A percentile compares a stretch with the other conserved stretches of the same genome.
Evolutionary conservation across 2,797 vertebrate species (phyloP).

Genomic region (Microchirus variegatus): DNA sequence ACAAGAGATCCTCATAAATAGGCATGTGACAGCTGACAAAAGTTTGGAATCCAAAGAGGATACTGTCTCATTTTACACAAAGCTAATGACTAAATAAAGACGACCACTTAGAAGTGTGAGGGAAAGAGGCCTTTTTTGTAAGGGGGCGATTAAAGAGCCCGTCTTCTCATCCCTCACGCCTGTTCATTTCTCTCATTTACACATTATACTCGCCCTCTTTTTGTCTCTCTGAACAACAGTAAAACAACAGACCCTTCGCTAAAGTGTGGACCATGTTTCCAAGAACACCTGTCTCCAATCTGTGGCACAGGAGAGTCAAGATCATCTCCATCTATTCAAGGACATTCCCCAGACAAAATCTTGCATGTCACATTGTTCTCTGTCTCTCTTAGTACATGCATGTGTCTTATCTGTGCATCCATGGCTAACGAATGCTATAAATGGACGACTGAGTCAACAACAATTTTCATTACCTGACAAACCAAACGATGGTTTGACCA

Average conservation of each 20-base stretch:
- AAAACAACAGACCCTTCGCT: constrained; percentile 7
- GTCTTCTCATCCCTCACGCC: constrained; percentile 24
- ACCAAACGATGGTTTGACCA: not conserved
- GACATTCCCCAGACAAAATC: constrained; percentile 35
- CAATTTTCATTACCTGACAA: not conserved
- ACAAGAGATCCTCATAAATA: constrained; percentile 76
- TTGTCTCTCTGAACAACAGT: not conserved
- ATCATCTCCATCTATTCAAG: constrained; percentile 49
- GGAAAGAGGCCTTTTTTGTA: constrained; percentile 30
- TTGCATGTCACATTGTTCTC: constrained; percentile 11
- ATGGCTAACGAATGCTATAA: not conserved
- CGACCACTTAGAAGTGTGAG: constrained; percentile 53
- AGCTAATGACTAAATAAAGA: constrained; percentile 78
- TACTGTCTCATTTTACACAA: constrained; percentile 72
- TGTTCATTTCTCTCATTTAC: constrained; percentile 30
- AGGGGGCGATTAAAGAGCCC: constrained; percentile 43
- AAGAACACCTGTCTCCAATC: constrained; percentile 47
- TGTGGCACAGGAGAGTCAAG: constrained; percentile 39
- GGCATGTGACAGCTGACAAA: constrained; percentile 73
- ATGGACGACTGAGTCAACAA: constrained; percentile 17
- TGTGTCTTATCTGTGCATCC: not conserved
- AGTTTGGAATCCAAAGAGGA: constrained; percentile 59
- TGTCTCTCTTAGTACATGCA: not conserved
- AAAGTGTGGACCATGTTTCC: constrained; percentile 46
- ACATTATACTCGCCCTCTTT: constrained; percentile 8